These are phyloP conservation scores for Scaptomyza flava DNA, from an alignment of 2,888 invertebrate genomes.

Conservation along the genomic window DNA sequence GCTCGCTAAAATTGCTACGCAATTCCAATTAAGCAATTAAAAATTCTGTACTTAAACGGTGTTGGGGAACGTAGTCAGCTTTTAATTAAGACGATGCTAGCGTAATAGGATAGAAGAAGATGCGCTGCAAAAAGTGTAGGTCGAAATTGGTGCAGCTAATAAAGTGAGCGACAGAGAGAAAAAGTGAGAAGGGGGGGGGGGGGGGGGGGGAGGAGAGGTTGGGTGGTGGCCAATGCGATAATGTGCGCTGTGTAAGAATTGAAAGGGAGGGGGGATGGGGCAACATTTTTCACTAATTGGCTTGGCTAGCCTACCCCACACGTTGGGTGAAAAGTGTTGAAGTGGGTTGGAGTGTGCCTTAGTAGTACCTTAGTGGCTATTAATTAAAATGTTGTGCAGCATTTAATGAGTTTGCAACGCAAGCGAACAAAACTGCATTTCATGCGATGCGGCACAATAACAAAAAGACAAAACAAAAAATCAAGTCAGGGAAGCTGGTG, in stretches of 20 bases:
- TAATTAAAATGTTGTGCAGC: conserved; percentile 54
- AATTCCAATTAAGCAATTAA: conserved; percentile 83
- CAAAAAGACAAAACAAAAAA: background rate
- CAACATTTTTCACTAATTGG: conserved; percentile 81
- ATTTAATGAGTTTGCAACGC: conserved; percentile 46
- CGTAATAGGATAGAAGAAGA: conserved; percentile 83
- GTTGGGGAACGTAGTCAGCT: conserved; percentile 71
- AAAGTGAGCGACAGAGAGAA: conserved; percentile 58
- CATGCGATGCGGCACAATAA: background rate
- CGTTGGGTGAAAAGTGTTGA: background rate
- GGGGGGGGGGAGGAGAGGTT: conserved; percentile 9
- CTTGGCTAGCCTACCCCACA: conserved; percentile 46
- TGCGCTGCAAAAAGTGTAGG: conserved; percentile 81
- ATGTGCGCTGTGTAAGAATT: background rate
- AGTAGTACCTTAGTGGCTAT: conserved; percentile 8
- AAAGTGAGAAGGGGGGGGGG: too few species aligned
- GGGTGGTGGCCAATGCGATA: conserved; percentile 39
- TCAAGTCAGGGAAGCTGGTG: background rate
- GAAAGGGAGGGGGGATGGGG: background rate
- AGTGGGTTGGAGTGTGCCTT: too few species aligned
- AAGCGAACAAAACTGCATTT: conserved; percentile 2
- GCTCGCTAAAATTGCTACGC: conserved; percentile 42
- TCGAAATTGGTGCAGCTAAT: conserved; percentile 82
- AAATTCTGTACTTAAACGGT: conserved; percentile 48
- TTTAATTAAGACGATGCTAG: conserved; percentile 83